These are phyloP conservation scores for Cyanocitta stelleri DNA, from an alignment of 2,113 vertebrate genomes.

Conservation along the genomic window DNA sequence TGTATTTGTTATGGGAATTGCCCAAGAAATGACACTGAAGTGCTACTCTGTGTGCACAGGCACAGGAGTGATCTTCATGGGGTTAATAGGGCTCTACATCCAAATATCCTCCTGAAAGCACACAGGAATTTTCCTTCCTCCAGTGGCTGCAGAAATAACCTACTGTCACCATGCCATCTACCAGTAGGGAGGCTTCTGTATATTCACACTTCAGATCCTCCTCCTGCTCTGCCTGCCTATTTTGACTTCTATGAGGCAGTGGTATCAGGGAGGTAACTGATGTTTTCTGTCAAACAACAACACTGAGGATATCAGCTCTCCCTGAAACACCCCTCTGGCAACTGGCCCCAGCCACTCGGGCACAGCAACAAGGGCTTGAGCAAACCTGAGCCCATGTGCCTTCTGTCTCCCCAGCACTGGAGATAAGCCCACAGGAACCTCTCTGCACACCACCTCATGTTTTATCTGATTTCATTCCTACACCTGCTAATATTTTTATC, in stretches of 20 bases:
- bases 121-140: neutral
- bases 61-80: neutral
- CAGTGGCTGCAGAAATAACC: neutral
- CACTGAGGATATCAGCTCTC: neutral
- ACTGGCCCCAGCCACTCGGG: neutral
- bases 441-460: neutral
- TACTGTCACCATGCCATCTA: neutral
- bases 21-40: neutral
- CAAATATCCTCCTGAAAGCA: neutral
- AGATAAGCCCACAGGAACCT: neutral
- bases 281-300: neutral
- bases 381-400: neutral
- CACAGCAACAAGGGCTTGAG: fast-evolving
- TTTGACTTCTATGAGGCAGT: neutral
- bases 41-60: neutral
- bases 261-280: neutral
- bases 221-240: neutral
- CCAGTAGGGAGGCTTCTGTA: neutral
- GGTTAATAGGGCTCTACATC: neutral
- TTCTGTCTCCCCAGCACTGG: neutral
- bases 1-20: neutral
- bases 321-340: neutral
- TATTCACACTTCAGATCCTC: neutral
- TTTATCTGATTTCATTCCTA: neutral
- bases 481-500: neutral